phyloP scores from a whole-genome alignment of 2,113 vertebrate species.

The Sander vitreus region DNA sequence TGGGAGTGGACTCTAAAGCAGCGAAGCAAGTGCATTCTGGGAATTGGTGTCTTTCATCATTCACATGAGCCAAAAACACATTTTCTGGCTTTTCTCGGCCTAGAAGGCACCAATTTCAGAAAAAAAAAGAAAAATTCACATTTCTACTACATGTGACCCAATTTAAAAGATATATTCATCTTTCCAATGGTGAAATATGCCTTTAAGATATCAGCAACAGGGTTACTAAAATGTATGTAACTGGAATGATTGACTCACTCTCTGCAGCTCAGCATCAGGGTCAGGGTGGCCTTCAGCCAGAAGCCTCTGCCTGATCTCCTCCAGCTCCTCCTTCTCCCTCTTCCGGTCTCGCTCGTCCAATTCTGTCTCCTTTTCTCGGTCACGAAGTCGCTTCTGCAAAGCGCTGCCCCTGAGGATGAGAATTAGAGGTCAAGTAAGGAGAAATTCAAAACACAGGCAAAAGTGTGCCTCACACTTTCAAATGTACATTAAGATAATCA shows the following conservation, averaged over 20 bases:
- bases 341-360: slow-evolving; percentile 96
- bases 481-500: not conserved
- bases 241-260: slow-evolving; percentile 81
- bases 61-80: too few species aligned
- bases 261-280: slow-evolving; percentile 96
- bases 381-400: slow-evolving; percentile 95
- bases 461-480: accelerated
- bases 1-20: too few species aligned
- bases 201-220: not conserved
- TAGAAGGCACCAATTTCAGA: too few species aligned
- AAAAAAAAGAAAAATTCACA: too few species aligned
- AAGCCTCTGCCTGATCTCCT: slow-evolving; percentile 97
- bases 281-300: slow-evolving; percentile 98
- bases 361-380: slow-evolving; percentile 98
- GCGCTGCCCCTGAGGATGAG: slow-evolving; percentile 91
- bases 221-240: not conserved
- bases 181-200: too few species aligned
- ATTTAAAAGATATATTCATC: too few species aligned
- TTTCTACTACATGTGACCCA: too few species aligned
- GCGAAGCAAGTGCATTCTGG: too few species aligned
- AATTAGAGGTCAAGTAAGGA: not conserved
- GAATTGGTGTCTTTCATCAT: too few species aligned
- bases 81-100: too few species aligned
- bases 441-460: not conserved
- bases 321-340: slow-evolving; percentile 96